Conservation (phyloP, 2,888 invertebrate species). For the Nemotelus nigrinus region DNA sequence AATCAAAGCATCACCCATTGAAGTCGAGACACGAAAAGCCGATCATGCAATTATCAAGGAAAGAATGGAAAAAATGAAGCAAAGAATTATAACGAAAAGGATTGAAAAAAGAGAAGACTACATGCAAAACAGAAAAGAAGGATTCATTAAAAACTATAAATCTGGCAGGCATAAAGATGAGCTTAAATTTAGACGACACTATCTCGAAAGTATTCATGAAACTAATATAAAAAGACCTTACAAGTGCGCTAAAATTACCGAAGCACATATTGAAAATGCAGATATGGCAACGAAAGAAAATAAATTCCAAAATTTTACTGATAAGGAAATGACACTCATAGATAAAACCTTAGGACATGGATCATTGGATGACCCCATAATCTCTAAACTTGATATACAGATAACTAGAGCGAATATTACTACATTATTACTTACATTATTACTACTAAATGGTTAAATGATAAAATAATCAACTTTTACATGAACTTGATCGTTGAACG, state of each 20-base stretch:
- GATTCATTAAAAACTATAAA: conserved; percentile 26
- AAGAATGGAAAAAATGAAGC: background rate
- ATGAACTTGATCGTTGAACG: too few species aligned
- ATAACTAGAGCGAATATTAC: too few species aligned
- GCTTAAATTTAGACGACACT: background rate
- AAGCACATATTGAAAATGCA: background rate
- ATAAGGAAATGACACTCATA: background rate
- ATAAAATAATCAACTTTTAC: too few species aligned
- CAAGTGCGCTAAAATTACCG: background rate
- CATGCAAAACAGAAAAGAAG: background rate
- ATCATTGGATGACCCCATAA: too few species aligned
- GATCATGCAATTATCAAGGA: background rate
- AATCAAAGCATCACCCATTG: conserved; percentile 35
- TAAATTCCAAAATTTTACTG: background rate
- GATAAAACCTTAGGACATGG: background rate
- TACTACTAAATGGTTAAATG: too few species aligned
- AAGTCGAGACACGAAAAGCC: conserved; percentile 38
- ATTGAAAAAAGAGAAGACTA: conserved; percentile 15
- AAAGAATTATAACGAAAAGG: background rate
- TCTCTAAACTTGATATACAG: too few species aligned
- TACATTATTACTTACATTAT: too few species aligned
- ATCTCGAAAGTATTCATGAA: background rate
- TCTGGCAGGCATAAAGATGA: background rate
- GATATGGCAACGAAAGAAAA: background rate
- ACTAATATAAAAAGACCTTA: conserved; percentile 7